Conservation (phyloP, 2,888 invertebrate genomes). For the Rotaria socialis region DNA sequence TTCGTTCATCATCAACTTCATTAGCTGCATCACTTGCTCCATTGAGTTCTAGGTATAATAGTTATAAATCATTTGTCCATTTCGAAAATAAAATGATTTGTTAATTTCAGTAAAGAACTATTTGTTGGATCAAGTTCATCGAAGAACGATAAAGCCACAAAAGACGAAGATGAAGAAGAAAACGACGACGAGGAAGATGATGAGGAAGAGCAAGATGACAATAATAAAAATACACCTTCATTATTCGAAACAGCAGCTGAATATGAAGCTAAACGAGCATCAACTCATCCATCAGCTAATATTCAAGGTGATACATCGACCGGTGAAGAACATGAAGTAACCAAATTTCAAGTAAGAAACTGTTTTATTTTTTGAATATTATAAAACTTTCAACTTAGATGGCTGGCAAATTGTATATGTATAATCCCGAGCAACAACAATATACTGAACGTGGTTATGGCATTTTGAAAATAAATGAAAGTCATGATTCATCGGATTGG, state of each 20-base stretch:
- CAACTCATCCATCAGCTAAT: background rate
- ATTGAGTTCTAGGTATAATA: background rate
- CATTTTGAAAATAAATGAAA: slow-evolving; percentile 23
- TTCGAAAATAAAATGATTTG: background rate
- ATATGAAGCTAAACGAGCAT: slow-evolving; percentile 6
- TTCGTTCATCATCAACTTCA: background rate
- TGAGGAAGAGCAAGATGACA: background rate
- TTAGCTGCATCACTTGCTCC: background rate
- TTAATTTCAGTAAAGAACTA: background rate
- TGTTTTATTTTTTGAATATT: background rate
- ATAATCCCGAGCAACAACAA: background rate
- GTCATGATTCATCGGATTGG: slow-evolving; percentile 24
- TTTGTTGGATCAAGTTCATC: background rate
- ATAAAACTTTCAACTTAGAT: background rate
- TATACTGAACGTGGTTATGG: slow-evolving; percentile 43
- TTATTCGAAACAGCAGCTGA: slow-evolving; percentile 17
- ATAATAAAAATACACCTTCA: background rate
- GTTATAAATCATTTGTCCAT: too few relatives aligned
- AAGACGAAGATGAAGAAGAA: background rate
- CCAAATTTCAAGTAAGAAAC: background rate
- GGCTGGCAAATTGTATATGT: slow-evolving; percentile 6
- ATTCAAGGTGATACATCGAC: slow-evolving; percentile 30
- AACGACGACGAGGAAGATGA: background rate
- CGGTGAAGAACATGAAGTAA: slow-evolving; percentile 34
- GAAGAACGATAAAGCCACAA: background rate